Evolutionary conservation across 2,113 vertebrate genomes (phyloP), one percentile per base, ranked within the genome.

Genomic region (Agelaius tricolor): DNA sequence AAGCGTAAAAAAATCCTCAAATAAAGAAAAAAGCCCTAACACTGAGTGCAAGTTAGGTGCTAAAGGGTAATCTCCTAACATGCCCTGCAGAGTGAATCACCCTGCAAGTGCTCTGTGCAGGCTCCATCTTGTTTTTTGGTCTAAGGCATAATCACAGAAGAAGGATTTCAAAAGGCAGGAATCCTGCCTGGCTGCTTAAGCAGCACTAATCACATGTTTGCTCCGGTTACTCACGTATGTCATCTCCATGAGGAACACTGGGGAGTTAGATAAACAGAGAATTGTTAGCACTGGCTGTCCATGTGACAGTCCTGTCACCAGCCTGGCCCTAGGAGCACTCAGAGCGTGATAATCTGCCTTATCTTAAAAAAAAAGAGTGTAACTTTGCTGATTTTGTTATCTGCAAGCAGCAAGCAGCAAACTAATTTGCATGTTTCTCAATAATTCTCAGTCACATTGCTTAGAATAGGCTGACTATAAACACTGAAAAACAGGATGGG

Each of bases 161-260:
- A 33, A 76, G 81, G 57, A 88, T 96, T 96, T 96, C 93, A 80
- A 84, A 90, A 93, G 84, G 57, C 79, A 96, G 87, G 90, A 97
- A 97, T 87, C 92, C 79, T 93, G 93, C 79, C 68, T 12, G 90
- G 82, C 85, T 92, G 92, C 96, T 84, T 78, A 52, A 46, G 7
- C 21, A 74, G 62, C 55, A 9, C 33, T 96, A 97, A 97, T 96
- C 55, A 96, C 37, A 95, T 12, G 31, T 61, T 73, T 86, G 72
- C 75, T 83, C 15, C 8, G 57, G 43, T 90, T 97, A 71, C 85
- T 96, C 94, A 93, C 0, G 0, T 33, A 20, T 47, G 47, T 52
- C 63, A 91, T 76, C 93, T 93, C 84, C 78, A 15, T 49, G 67
- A 69, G 87, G 84, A 73, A 28, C 9, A 87, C 31, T 63, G 75